A percentile compares a stretch with the other conserved stretches of the same genome.
phyloP scores from a whole-genome alignment of 2,888 invertebrate genomes.

The Schrankia costaestrigalis region DNA sequence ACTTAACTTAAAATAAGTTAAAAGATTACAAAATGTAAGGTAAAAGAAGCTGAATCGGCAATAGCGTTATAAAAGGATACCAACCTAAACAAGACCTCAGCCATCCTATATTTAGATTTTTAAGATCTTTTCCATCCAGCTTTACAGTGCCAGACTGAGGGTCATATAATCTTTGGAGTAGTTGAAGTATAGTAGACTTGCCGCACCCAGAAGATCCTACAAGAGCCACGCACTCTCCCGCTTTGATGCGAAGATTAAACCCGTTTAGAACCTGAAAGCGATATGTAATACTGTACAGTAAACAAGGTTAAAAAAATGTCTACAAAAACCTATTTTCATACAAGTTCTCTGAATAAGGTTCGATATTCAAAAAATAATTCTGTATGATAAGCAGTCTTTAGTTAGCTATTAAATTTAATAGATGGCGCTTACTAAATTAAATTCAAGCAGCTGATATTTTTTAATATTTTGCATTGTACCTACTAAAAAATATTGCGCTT shows the following conservation, averaged over 20 bases:
- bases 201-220: conserved; percentile 90
- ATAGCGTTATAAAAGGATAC: background rate
- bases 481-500: no score
- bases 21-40: background rate
- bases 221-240: conserved; percentile 86
- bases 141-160: conserved; percentile 79
- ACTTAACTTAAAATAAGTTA: background rate
- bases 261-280: conserved; percentile 86
- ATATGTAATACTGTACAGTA: no score
- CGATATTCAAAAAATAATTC: no score
- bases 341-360: no score
- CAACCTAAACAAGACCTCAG: conserved; percentile 86
- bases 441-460: no score
- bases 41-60: background rate
- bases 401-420: no score
- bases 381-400: no score
- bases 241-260: conserved; percentile 81
- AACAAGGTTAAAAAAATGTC: no score
- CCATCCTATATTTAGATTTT: conserved; percentile 86
- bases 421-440: no score
- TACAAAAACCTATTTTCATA: no score
- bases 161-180: conserved; percentile 88
- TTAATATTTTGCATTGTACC: no score
- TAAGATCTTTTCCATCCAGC: conserved; percentile 84
- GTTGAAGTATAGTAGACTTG: conserved; percentile 89